Evolutionary conservation across 2,113 vertebrate genomes (phyloP), one percentile per base, ranked within the genome.

Genomic region (Madoqua kirkii): DNA sequence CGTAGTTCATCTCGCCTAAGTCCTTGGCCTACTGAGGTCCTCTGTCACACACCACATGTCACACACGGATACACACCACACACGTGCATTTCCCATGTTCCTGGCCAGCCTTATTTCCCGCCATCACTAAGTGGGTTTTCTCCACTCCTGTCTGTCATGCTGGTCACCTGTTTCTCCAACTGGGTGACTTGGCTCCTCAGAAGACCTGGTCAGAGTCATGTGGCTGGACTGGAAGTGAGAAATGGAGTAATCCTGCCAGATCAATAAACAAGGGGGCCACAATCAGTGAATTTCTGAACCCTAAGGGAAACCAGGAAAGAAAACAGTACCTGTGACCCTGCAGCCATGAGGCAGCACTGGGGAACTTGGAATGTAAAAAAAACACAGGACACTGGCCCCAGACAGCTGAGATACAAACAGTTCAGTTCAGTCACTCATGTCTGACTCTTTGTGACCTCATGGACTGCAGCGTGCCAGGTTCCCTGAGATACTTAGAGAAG

Each of bases 61-160:
- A 33, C 25, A 36, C 7, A 11, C 5, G 17, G 9, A 21, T 4
- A 54, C 27, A 3, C 1, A 7, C 52, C 86, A 25, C 13, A 15
- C 15, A 10, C 23, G 1, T 0, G 21, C 0, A 1, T 59, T 16
- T 2, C 81, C 78, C 40, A 17, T 7, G 31, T 33, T 88, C 36
- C 89, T 11, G 16, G 17, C 17, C 74, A 54, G 89, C 21, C 40
- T 89, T 84, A 57, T 57, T 81, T 57, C 67, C 81, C n/a, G 7
- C 43, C 52, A 60, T 11, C 27, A 33, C 33, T 52, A 29, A 36
- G 43, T 54, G n/a, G 17, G 57, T 36, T 54, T 87, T 33, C 76
- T 54, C 60, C 50, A 36, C 31, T 54, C 45, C 54, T 74, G 10
- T 89, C 60, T 82, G 29, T 84, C 57, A 64, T 29, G 15, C 33